Percentiles rank a stretch among this genome's conserved stretches.
These are phyloP conservation scores for Sesia apiformis DNA, from an alignment of 2,888 invertebrate species.

Conservation along the genomic window DNA sequence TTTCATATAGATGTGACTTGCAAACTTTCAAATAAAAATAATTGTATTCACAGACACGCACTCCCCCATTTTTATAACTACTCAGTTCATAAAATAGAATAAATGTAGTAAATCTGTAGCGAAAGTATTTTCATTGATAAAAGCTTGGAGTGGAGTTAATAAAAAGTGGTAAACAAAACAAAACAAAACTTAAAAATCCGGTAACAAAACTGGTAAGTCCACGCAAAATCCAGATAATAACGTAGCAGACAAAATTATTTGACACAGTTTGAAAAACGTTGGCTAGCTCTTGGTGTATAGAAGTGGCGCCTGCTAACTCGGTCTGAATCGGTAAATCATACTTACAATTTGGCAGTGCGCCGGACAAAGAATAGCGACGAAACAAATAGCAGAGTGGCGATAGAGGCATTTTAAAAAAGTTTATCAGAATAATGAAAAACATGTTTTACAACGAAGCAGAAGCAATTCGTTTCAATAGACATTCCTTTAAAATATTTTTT, in stretches of 20 bases:
- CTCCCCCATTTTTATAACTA: no score
- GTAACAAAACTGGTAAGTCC: not conserved
- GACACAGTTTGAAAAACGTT: conserved; percentile 40
- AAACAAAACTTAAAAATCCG: no score
- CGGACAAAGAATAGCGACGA: conserved; percentile 25
- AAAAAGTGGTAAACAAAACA: not conserved
- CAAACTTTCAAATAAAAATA: no score
- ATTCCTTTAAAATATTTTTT: not conserved
- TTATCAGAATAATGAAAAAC: not conserved
- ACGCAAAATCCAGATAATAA: not conserved
- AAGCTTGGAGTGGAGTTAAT: not conserved
- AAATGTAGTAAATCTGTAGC: not conserved
- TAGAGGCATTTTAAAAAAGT: not conserved
- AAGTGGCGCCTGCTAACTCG: conserved; percentile 11
- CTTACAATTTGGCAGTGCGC: conserved; percentile 50
- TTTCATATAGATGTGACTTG: no score
- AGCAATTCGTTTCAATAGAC: not conserved
- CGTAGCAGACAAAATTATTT: conserved; percentile 12
- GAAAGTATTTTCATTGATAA: not conserved
- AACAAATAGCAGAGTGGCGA: conserved; percentile 8
- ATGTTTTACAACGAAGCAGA: not conserved
- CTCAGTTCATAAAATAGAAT: no score
- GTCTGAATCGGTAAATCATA: conserved; percentile 51
- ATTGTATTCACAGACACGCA: no score
- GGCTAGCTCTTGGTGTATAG: conserved; percentile 28